Percentiles rank a stretch among this genome's conserved stretches.
phyloP scores from a whole-genome alignment of 2,888 invertebrate species.

The Lepidocyrtoides sp. region DNA sequence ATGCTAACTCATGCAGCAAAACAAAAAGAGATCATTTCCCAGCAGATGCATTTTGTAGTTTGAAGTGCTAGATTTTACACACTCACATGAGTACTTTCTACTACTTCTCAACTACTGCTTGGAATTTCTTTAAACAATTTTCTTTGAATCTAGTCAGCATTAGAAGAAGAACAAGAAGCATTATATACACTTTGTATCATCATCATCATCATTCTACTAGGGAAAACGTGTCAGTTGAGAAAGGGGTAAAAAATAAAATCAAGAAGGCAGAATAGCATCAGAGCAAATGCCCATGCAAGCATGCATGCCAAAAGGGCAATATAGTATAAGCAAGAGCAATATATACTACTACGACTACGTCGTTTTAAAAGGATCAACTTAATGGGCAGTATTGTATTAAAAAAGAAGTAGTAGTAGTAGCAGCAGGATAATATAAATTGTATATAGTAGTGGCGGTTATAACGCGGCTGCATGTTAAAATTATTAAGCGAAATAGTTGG shows the following conservation, averaged over 20 bases:
- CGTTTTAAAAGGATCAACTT: slow-evolving; percentile 69
- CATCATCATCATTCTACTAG: slow-evolving; percentile 7
- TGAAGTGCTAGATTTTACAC: slow-evolving; percentile 71
- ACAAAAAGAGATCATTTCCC: slow-evolving; percentile 44
- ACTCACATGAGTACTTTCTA: slow-evolving; percentile 9
- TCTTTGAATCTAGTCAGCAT: slow-evolving; percentile 20
- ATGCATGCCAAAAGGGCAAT: slow-evolving; percentile 54
- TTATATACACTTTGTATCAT: background rate
- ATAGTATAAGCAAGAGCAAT: slow-evolving; percentile 24
- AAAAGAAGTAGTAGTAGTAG: background rate
- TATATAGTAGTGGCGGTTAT: background rate
- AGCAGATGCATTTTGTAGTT: slow-evolving; percentile 23
- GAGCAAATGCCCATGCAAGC: background rate
- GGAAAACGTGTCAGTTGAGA: slow-evolving; percentile 46
- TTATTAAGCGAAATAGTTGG: slow-evolving; percentile 83
- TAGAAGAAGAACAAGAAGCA: background rate
- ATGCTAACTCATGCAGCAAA: slow-evolving; percentile 55
- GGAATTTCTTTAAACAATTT: slow-evolving; percentile 60
- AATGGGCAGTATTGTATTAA: slow-evolving; percentile 53
- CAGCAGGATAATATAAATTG: too few relatives aligned
- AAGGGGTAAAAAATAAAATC: slow-evolving; percentile 68
- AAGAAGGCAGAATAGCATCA: slow-evolving; percentile 56
- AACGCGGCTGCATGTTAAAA: slow-evolving; percentile 82
- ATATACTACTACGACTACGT: background rate
- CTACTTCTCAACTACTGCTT: background rate